A percentile compares a stretch with the other conserved stretches of the same genome.
Evolutionary conservation across 2,888 invertebrate species (phyloP).

Genomic region (Sinhomidia bicolor): DNA sequence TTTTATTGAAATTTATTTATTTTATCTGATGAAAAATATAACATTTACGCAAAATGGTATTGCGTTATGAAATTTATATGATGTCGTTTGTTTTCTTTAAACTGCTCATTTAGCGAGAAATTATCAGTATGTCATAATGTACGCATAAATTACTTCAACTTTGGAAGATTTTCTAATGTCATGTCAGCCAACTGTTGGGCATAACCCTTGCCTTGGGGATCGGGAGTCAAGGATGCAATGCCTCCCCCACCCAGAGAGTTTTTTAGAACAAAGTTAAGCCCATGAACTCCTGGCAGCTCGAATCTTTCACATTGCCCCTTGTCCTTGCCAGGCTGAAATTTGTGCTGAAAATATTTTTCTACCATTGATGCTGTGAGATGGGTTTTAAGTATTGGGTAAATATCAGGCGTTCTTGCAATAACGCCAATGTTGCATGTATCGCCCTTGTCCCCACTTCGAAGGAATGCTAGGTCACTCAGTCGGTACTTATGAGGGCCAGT

Average conservation of each 20-base stretch:
- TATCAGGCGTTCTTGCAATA: conserved; percentile 82
- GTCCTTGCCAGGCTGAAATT: conserved; percentile 80
- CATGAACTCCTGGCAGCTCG: conserved; percentile 83
- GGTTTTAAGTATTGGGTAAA: conserved; percentile 82
- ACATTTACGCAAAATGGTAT: too few relatives aligned
- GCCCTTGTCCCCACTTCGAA: conserved; percentile 84
- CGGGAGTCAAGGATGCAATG: conserved; percentile 83
- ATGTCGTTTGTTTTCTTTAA: too few relatives aligned
- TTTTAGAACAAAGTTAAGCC: conserved; percentile 83
- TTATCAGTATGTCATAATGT: neutral
- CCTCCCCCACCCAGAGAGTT: conserved; percentile 83
- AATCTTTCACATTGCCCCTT: conserved; percentile 81
- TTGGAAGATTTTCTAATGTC: conserved; percentile 55
- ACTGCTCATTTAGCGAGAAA: neutral
- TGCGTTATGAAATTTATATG: too few relatives aligned
- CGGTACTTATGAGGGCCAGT: conserved; percentile 64
- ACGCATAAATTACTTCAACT: conserved; percentile 26
- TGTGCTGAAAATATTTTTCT: conserved; percentile 82
- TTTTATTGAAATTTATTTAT: neutral
- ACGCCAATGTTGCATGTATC: conserved; percentile 83
- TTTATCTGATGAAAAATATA: neutral
- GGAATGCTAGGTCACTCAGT: conserved; percentile 82
- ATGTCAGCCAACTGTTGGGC: conserved; percentile 70
- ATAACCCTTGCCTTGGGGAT: conserved; percentile 82
- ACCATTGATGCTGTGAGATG: conserved; percentile 82